Percentiles rank a stretch among this genome's conserved stretches.
Conservation (phyloP, 2,113 vertebrate genomes). For the Condylura cristata region DNA sequence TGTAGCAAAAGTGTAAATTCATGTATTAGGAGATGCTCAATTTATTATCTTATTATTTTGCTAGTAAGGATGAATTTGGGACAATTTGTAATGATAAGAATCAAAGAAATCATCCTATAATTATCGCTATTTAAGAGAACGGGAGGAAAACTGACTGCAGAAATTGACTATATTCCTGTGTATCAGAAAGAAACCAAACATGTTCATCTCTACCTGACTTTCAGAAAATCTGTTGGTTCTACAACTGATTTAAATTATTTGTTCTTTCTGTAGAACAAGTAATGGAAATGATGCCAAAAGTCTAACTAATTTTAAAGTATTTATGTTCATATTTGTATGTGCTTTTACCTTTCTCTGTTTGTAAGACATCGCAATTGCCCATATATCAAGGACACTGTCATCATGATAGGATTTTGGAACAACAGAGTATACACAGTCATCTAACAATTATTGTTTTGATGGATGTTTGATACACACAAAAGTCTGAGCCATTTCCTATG, state of each 20-base stretch:
- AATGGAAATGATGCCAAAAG: neutral
- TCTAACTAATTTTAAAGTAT: neutral
- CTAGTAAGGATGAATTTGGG: neutral
- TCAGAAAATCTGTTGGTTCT: neutral
- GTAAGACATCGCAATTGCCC: neutral
- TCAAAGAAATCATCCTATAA: neutral
- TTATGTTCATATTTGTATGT: neutral
- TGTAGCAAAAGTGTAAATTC: neutral
- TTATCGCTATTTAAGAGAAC: neutral
- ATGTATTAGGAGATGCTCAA: neutral
- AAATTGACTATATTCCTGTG: neutral
- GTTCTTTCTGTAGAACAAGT: neutral
- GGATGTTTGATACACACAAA: neutral
- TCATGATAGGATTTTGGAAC: neutral
- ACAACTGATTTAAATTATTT: neutral
- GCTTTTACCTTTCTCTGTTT: neutral
- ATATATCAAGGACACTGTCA: neutral
- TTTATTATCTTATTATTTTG: neutral
- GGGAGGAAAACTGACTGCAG: neutral
- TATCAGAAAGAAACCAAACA: neutral
- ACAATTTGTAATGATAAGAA: neutral
- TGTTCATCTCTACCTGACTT: neutral
- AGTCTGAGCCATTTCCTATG: constrained; percentile 46
- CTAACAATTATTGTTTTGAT: constrained; percentile 29
- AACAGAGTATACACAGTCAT: neutral